Evolutionary conservation across 2,888 invertebrate genomes (phyloP).

Genomic region (Periphyllus acericola): DNA sequence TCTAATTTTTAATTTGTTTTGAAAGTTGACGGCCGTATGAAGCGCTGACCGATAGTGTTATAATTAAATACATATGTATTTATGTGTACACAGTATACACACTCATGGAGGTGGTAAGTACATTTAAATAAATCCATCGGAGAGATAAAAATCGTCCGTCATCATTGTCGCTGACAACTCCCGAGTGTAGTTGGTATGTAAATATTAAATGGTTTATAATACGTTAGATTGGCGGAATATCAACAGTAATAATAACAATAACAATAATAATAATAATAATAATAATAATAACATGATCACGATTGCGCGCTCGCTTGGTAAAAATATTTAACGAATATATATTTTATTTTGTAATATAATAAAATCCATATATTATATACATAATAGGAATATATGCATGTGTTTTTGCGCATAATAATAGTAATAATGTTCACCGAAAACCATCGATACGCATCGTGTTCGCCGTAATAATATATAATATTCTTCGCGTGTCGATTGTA

Average conservation of each 20-base stretch:
- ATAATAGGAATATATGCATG: no score
- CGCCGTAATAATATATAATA: no score
- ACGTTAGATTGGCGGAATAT: background rate
- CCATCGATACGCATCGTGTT: no score
- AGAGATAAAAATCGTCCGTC: background rate
- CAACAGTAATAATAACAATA: background rate
- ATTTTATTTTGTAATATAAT: no score
- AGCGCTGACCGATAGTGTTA: background rate
- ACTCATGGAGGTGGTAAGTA: background rate
- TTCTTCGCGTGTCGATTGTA: no score
- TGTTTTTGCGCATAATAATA: no score
- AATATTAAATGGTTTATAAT: background rate
- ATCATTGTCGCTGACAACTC: background rate
- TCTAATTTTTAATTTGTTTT: conserved; percentile 44
- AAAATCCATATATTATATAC: no score
- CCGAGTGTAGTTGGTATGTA: background rate
- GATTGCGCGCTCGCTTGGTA: background rate
- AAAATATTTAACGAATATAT: background rate
- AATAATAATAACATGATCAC: conserved; percentile 6
- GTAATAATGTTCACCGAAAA: no score
- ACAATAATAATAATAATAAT: background rate
- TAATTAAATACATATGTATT: background rate
- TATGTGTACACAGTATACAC: background rate
- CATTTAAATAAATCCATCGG: background rate
- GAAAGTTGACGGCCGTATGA: conserved; percentile 15